Percentiles rank a stretch among this genome's conserved stretches.
phyloP scores from a whole-genome alignment of 2,113 vertebrate genomes.

The Tychaedon coryphoeus region DNA sequence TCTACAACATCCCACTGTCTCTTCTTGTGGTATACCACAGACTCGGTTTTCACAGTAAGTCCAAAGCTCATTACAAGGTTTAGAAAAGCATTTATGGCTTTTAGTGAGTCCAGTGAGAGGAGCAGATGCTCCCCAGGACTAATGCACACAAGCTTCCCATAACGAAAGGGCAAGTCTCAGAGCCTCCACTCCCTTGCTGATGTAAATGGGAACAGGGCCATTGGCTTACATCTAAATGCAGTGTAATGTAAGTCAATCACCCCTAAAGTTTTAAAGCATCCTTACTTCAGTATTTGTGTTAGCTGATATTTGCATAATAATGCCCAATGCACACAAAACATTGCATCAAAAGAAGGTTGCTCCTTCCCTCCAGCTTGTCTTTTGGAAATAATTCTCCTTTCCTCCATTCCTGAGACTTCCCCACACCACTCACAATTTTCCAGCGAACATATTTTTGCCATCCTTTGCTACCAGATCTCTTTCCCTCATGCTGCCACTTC shows the following conservation, averaged over 20 bases:
- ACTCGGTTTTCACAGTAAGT: neutral
- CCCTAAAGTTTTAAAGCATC: neutral
- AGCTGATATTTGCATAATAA: conserved; percentile 37
- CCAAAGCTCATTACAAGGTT: neutral
- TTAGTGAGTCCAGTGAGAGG: neutral
- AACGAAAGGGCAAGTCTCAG: neutral
- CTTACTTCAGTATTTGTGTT: neutral
- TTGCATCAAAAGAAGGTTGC: neutral
- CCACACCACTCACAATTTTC: rapidly evolving
- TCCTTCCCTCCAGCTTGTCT: neutral
- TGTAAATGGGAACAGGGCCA: neutral
- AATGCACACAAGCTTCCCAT: neutral
- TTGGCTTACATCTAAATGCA: neutral
- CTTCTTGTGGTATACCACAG: conserved; percentile 22
- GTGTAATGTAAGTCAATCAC: neutral
- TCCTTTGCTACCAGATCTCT: neutral
- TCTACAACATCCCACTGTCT: conserved; percentile 13
- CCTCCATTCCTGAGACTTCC: neutral
- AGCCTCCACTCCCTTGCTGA: neutral
- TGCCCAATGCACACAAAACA: conserved; percentile 18
- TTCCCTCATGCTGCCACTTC: neutral
- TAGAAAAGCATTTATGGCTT: neutral
- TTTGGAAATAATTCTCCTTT: neutral
- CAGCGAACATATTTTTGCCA: neutral
- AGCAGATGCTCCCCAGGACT: conserved; percentile 2